A percentile compares a stretch with the other conserved stretches of the same genome.
These are phyloP conservation scores for Cephus nigrinus DNA, from an alignment of 2,888 invertebrate species.

Conservation along the genomic window DNA sequence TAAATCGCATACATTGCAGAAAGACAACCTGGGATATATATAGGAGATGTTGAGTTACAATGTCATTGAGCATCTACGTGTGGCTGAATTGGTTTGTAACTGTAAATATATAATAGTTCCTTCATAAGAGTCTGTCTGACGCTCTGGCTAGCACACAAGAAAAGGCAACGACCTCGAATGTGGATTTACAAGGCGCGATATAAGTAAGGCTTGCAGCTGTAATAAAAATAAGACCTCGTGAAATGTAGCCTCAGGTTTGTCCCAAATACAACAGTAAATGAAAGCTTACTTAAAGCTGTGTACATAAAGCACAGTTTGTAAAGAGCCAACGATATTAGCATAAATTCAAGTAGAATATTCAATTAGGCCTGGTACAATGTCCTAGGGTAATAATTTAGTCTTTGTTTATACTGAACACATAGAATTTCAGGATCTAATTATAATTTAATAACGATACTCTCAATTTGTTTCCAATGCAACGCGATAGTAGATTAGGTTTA, in stretches of 20 bases:
- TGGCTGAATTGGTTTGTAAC: conserved; percentile 35
- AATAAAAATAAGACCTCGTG: conserved; percentile 14
- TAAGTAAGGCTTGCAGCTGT: conserved; percentile 23
- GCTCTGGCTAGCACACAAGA: conserved; percentile 39
- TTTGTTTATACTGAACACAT: not conserved
- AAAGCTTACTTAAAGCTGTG: not conserved
- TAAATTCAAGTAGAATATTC: not conserved
- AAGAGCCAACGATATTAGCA: not conserved
- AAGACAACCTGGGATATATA: not conserved
- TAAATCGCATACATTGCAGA: not conserved
- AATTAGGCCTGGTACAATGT: not conserved
- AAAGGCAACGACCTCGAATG: conserved; percentile 53
- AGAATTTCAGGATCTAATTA: not conserved
- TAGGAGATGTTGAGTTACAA: not conserved
- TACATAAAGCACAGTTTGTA: not conserved
- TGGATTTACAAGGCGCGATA: conserved; percentile 45
- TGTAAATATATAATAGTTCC: conserved; percentile 33
- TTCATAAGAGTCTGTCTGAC: conserved; percentile 40
- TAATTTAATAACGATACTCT: not conserved
- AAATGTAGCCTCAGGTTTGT: conserved; percentile 20
- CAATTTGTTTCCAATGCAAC: not conserved
- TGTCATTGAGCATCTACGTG: not conserved
- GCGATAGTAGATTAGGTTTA: not conserved
- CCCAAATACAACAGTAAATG: conserved; percentile 16
- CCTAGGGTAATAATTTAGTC: not conserved